Evolutionary conservation across 2,888 invertebrate genomes (phyloP), one percentile per base, ranked within the genome.

Genomic region (Drosophila mettleri): DNA sequence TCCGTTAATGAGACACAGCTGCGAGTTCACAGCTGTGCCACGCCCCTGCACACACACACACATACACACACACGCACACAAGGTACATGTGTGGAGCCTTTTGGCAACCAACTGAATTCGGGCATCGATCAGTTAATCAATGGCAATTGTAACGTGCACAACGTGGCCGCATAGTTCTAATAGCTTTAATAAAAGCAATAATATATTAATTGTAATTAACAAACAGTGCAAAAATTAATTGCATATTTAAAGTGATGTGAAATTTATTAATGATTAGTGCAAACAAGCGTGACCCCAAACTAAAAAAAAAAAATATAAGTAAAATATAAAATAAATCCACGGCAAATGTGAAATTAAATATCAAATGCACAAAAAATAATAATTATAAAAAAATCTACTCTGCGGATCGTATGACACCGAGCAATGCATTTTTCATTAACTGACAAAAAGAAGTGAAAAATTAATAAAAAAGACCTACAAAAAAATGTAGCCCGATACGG

Each of bases 101-200:
- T 63, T 55, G 41, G 20, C 6, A 46, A 55, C 24, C 27, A 52
- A 53, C 14, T 20, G 8, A 46, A 60, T 41, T 57, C 51, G 10
- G n/a, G 36, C 34, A 69, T 61, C 63, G 89, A 90, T 90, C 90
- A 91, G 90, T 90, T 82, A 83, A 90, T 84, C 84, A 80, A 85
- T 79, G 82, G 69, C 90, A 76, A 77, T 77, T 80, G 78, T 74
- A 57, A 69, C 69, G 82, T 74, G 54, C 85, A 84, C 80, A 88
- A 49, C 85, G 46, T 10, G 7, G 5, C 18, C 14, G 58, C 16
- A 20, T 27, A 68, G 66, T 64, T 49, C 61, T 69, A 65, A 83
- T 29, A 72, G 51, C 45, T 52, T 39, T 20, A 45, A 64, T 41
- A 45, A 66, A 18, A 20, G 22, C 33, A 48, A 39, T 33, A 58